Percentiles rank a stretch among this genome's conserved stretches.
phyloP scores from a whole-genome alignment of 2,113 vertebrate genomes.

The Nothoprocta pentlandii region DNA sequence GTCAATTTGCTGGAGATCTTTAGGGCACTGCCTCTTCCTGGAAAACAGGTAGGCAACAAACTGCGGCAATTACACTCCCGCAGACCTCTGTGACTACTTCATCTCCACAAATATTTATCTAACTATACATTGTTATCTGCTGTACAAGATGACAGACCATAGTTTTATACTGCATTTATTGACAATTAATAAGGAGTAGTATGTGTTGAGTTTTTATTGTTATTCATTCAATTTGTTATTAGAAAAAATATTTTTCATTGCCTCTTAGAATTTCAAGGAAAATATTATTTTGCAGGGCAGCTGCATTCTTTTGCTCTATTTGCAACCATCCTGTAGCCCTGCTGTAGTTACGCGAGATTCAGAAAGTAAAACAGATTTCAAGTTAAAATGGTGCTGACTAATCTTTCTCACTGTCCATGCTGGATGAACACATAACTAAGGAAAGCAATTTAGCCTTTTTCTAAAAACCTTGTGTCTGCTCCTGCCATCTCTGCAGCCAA shows the following conservation, averaged over 20 bases:
- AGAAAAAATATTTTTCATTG: not conserved
- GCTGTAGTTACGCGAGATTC: not conserved
- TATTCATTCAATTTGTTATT: not conserved
- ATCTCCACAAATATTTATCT: constrained; percentile 26
- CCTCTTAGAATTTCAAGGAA: not conserved
- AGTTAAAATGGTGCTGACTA: not conserved
- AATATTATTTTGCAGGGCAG: not conserved
- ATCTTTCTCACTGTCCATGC: not conserved
- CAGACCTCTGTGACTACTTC: not conserved
- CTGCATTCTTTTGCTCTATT: not conserved
- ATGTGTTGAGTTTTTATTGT: not conserved
- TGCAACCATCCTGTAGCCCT: not conserved
- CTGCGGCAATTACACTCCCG: not conserved
- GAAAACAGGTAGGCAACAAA: constrained; percentile 29
- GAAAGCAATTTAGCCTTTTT: not conserved
- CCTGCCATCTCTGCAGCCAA: not conserved
- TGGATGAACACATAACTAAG: not conserved
- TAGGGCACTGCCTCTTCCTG: not conserved
- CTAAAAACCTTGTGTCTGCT: not conserved
- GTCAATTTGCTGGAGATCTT: not conserved
- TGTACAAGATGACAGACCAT: not conserved
- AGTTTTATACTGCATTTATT: not conserved
- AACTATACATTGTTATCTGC: not conserved
- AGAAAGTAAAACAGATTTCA: not conserved
- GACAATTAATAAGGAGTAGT: not conserved